phyloP scores from a whole-genome alignment of 2,113 vertebrate species.

The Pituophis catenifer region DNA sequence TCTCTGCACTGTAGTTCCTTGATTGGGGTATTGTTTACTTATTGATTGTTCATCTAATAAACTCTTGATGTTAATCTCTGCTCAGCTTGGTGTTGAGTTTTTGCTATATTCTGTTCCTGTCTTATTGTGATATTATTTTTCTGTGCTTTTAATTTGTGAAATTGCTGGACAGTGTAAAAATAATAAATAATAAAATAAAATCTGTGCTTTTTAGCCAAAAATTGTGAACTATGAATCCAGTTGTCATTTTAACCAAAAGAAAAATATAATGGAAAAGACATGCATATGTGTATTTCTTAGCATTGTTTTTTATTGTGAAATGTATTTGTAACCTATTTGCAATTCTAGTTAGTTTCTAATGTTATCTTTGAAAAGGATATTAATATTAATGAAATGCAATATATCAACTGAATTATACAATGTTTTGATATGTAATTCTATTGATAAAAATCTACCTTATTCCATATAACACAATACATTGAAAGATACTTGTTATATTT shows the following conservation, averaged over 20 bases:
- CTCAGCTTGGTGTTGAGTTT: background rate
- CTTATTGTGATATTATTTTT: background rate
- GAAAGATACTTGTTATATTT: background rate
- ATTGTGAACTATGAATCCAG: background rate
- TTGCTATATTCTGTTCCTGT: background rate
- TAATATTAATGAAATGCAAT: background rate
- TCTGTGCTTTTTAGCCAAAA: background rate
- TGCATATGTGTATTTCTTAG: background rate
- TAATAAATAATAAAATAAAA: background rate
- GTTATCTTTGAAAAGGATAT: background rate
- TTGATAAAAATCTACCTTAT: background rate
- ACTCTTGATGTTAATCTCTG: background rate
- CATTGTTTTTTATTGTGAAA: background rate
- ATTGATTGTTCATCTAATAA: background rate
- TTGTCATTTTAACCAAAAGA: background rate
- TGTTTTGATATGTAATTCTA: background rate
- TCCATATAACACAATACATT: slow-evolving; percentile 6
- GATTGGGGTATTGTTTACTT: background rate
- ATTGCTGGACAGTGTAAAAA: background rate
- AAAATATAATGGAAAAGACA: slow-evolving; percentile 10
- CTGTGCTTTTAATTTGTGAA: background rate
- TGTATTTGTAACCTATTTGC: background rate
- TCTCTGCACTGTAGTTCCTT: background rate
- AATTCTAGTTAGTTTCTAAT: background rate
- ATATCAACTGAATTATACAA: background rate